Evolutionary conservation across 2,113 vertebrate species (phyloP).

Genomic region (Dasypus novemcinctus): DNA sequence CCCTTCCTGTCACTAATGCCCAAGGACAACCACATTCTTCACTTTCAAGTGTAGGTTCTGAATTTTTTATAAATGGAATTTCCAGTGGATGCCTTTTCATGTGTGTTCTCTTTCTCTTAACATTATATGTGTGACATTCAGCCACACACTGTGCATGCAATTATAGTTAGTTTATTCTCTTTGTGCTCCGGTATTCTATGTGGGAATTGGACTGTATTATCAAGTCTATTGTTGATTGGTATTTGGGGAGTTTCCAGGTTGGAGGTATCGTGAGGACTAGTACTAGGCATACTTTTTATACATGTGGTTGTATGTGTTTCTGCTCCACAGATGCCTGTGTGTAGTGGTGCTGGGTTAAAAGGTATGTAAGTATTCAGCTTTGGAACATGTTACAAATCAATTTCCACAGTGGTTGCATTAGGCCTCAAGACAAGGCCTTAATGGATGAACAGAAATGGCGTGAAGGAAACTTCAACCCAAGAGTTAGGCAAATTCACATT

Average conservation of each 20-base stretch:
- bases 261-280: not conserved
- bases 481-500: too few species aligned
- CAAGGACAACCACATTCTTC: not conserved
- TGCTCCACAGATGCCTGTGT: not conserved
- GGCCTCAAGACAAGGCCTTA: too few species aligned
- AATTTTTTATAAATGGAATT: not conserved
- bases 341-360: not conserved
- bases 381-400: not conserved
- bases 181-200: too few species aligned
- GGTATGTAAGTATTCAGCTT: not conserved
- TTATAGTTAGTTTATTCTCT: not conserved
- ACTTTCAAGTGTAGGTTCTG: not conserved
- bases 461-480: too few species aligned
- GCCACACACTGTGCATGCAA: too few species aligned
- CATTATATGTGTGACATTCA: not conserved
- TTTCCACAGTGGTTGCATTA: not conserved
- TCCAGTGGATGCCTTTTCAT: too few species aligned
- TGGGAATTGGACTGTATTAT: not conserved
- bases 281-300: not conserved
- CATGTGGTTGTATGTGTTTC: not conserved
- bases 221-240: rapidly evolving
- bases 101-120: not conserved
- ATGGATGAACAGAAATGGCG: too few species aligned
- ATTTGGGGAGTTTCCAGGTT: not conserved
- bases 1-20: not conserved